Evolutionary conservation across 1,140 invertebrate genomes (phyloP), one percentile per base, ranked within the genome.

Genomic region (Zaprionus vittiger): DNA sequence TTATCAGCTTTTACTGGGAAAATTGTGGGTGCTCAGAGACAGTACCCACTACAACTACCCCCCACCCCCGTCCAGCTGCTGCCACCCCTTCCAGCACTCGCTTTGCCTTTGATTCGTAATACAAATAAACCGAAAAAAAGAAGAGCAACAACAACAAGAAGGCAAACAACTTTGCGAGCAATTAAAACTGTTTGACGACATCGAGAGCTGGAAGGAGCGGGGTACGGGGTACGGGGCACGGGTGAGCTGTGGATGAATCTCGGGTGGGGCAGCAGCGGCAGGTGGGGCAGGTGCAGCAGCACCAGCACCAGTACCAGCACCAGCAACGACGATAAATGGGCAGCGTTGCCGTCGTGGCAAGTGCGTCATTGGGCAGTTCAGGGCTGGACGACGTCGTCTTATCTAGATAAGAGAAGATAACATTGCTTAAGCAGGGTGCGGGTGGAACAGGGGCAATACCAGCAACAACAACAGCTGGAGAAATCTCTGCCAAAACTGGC

Each of bases 181-280:
- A 89, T 89, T 89, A 89, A 86, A 89, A 89, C 80, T 89, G 85
- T 89, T 85, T 82, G 67, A 74, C 74, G 71, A 87, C 79, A 69
- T 68, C 55, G 52, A 44, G 38, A 41, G 11, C 24, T n/a, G 55
- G 2, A 31, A 26, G 44, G 47, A 37, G 41, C 22, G 38, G 5
- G 38, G 37, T 0, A 7, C 5, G 5, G 26, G 26, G 26, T 7
- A 37, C 22, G 41, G 6, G 38, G 38, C 4, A 34, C 9, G n/a
- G 28, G 14, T 6, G 11, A 52, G 11, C 5, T 5, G 38, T 41
- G 38, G 38, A 34, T 34, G 31, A 34, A 34, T 11, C 15, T 22
- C 41, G 9, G 44, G 38, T 57, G 34, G 26, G 20, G 26, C 28
- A 31, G 28, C 24, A 52, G 73, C 20, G 11, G 41, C 14, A 26